Base-by-base conservation (phyloP, 2,113 vertebrate genomes). In the Pica pica region DNA sequence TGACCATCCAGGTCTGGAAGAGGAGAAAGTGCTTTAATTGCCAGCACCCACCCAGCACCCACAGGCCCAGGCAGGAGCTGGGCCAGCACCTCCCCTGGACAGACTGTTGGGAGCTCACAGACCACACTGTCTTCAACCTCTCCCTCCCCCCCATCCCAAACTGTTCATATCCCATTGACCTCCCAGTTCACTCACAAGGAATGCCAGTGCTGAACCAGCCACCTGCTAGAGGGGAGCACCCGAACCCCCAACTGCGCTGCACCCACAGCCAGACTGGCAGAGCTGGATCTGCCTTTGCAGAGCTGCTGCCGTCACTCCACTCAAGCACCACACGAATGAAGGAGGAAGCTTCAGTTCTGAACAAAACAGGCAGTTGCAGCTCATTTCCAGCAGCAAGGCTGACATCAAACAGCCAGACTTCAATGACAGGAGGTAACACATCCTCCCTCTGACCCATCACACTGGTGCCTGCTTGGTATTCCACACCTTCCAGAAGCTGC, bases 1-100 rank as follows among this genome's bases (percentile, higher is more conserved):
- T 99, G 99, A 76, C 99, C 98, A 10, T 99, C 99, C 35, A 99
- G 83, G 82, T 99, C 99, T 99, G 55, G 41, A 52, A 57, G 76
- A 67, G 55, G 46, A 96, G 21, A 77, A 77, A 76, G 49, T 21
- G 31, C 39, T 90, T 64, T 90, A 37, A 81, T 39, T 13, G 19
- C 16, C 4, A 13, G 56, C 3, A 23, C 16, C 33, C 9, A 3
- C 41, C 15, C 4, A 12, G 56, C 3, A 23, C 14, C 33, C 9
- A 3, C 41, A 53, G 37, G 69, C n/a, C 15, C 23, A 37, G 46
- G 39, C 69, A 49, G 71, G 12, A n/a, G 35, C 44, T 24, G 28
- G 55, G 76, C 37, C 50, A 33, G n/a, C 27, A 31, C 46, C 46
- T 49, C 47, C 59, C 44, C 49, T 9, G 17, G 47, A 26, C 2